Base-by-base conservation (phyloP, 2,797 vertebrate species). In the Fistularia commersonii region DNA sequence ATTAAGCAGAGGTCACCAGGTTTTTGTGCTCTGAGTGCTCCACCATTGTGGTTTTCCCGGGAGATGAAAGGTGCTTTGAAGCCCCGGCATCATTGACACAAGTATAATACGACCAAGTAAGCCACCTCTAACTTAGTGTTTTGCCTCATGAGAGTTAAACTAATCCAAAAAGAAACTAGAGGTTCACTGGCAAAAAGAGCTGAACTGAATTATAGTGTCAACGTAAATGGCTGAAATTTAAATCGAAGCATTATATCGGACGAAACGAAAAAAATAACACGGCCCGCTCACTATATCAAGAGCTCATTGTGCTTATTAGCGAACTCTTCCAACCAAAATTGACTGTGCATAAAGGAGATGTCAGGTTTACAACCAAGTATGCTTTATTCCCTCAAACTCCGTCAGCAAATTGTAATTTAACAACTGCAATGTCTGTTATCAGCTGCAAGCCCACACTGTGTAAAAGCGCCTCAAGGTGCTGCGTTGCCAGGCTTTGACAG, bases 321-420 rank as follows among this genome's bases (percentile, higher is more conserved):
- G 61, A 46, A 8, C 8, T 62, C 64, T 67, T 69, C 66, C 45
- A 59, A 74, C 51, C 47, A 44, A 71, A 72, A 68, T 39, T 61
- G 69, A 72, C 66, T 59, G 61, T 11, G 58, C 53, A 63, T 51
- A 43, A 65, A 80, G 46, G 54, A 56, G 62, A 50, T 68, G 83
- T 71, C 79, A 55, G 79, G 37, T 82, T 80, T 78, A 77, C 77
- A 71, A 68, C 65, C 72, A 42, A 64, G 61, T 61, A 57, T 59
- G 58, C 63, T 71, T 82, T 74, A 77, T 77, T 66, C 66, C 60
- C 57, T 70, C 63, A 75, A 76, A 79, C 66, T 65, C 80, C 11
- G 61, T 86, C 77, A 82, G 80, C 82, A 77, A 71, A 80, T 84
- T 61, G 82, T 65, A 71, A 81, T 84, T 85, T 82, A 82, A 81